A percentile compares a stretch with the other conserved stretches of the same genome.
Conservation (phyloP, 2,113 vertebrate genomes). For the Hippocampus comes region DNA sequence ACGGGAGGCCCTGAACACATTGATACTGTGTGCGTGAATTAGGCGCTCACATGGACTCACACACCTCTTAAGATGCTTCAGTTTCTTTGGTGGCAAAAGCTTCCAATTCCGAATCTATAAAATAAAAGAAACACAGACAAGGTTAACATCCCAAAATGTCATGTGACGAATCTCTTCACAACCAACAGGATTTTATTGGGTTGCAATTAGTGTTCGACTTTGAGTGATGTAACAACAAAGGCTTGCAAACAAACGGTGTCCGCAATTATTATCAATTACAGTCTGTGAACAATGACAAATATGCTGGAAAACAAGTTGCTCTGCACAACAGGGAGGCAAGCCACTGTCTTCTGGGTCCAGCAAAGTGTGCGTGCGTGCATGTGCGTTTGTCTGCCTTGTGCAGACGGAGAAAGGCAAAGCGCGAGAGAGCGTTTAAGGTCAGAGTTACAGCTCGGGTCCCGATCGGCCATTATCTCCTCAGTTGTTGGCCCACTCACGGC, state of each 20-base stretch:
- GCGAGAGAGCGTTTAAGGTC: conserved; percentile 36
- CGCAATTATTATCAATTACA: neutral
- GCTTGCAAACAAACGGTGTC: neutral
- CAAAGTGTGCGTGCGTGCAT: neutral
- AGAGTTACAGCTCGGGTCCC: conserved; percentile 57
- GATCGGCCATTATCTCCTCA: conserved; percentile 74
- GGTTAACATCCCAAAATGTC: neutral
- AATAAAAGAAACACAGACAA: conserved; percentile 14
- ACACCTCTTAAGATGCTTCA: conserved; percentile 90
- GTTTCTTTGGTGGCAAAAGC: conserved; percentile 99
- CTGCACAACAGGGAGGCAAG: conserved; percentile 18
- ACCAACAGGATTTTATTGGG: conserved; percentile 11
- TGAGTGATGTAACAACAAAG: neutral
- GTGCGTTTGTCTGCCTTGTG: conserved; percentile 4
- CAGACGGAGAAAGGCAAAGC: conserved; percentile 16
- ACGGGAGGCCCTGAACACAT: neutral
- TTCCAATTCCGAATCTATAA: conserved; percentile 95
- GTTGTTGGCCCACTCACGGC: conserved; percentile 62
- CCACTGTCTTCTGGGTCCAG: neutral
- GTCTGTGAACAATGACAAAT: conserved; percentile 12
- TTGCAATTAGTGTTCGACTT: conserved; percentile 3
- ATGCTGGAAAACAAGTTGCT: conserved; percentile 47
- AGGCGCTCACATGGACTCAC: conserved; percentile 12
- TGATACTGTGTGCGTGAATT: no score
- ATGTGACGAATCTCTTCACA: neutral